phyloP scores from a whole-genome alignment of 1,140 invertebrate genomes.

The Rhizoglyphus robini region DNA sequence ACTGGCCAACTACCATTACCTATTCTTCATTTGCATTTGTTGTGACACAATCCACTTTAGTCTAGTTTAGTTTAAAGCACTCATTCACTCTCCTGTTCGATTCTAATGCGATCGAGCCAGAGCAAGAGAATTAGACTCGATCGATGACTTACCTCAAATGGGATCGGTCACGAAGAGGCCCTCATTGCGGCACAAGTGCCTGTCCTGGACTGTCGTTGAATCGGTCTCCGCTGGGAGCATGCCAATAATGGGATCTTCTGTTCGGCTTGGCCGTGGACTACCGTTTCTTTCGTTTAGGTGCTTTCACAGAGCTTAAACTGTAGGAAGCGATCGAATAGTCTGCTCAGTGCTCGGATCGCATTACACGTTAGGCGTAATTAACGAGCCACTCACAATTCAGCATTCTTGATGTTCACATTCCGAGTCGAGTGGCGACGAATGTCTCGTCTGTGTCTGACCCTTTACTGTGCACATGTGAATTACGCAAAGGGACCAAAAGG shows the following conservation, averaged over 20 bases:
- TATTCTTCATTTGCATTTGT: not conserved
- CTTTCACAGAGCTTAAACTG: not conserved
- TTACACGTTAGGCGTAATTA: too few species aligned
- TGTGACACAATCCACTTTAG: not conserved
- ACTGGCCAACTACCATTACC: not conserved
- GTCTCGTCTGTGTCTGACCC: too few species aligned
- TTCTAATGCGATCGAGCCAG: not conserved
- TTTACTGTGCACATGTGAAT: too few species aligned
- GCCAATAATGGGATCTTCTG: not conserved
- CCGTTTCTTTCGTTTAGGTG: not conserved
- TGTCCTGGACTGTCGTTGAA: too few species aligned
- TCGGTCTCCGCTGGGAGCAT: not conserved
- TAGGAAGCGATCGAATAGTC: not conserved
- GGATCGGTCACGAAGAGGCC: not conserved
- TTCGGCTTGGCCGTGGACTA: not conserved
- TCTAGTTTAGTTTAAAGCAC: too few species aligned
- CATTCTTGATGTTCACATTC: not conserved
- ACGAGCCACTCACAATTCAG: not conserved
- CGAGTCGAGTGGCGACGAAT: not conserved
- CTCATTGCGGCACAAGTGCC: too few species aligned
- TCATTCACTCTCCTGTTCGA: too few species aligned
- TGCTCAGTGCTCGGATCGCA: not conserved
- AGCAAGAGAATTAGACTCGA: too few species aligned
- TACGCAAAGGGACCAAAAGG: too few species aligned
- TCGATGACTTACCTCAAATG: not conserved